phyloP scores from a whole-genome alignment of 2,888 invertebrate species.

The Rhagium mordax region DNA sequence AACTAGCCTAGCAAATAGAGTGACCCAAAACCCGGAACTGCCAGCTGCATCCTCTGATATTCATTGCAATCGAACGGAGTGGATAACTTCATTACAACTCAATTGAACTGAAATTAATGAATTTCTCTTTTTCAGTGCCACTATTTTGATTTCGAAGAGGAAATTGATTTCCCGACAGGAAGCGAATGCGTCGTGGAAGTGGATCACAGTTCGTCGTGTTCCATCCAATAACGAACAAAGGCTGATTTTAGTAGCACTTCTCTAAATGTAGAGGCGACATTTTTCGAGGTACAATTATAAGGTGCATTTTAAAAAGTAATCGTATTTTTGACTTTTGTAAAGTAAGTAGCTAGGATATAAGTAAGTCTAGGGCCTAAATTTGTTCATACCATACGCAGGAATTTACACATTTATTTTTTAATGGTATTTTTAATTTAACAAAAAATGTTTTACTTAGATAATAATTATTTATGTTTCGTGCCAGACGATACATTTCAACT shows the following conservation, averaged over 20 bases:
- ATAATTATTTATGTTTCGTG: too few relatives aligned
- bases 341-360: background rate
- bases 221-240: conserved; percentile 65
- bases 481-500: too few relatives aligned
- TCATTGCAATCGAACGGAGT: background rate
- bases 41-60: background rate
- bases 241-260: conserved; percentile 27
- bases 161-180: conserved; percentile 64
- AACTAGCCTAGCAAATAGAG: too few relatives aligned
- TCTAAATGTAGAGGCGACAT: conserved; percentile 1
- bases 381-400: background rate
- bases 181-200: conserved; percentile 61
- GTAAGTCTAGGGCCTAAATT: background rate
- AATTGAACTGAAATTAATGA: conserved; percentile 31
- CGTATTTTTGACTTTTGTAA: conserved; percentile 1
- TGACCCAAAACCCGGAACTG: background rate
- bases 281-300: background rate
- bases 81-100: conserved; percentile 2
- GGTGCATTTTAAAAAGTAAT: background rate
- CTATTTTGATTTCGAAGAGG: conserved; percentile 69
- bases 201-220: conserved; percentile 66
- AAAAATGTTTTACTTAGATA: too few relatives aligned
- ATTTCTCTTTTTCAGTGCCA: conserved; percentile 64
- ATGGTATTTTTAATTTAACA: too few relatives aligned
- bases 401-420: background rate